A percentile compares a stretch with the other conserved stretches of the same genome.
Evolutionary conservation across 2,797 vertebrate species (phyloP).

Genomic region (Antennarius maculatus): DNA sequence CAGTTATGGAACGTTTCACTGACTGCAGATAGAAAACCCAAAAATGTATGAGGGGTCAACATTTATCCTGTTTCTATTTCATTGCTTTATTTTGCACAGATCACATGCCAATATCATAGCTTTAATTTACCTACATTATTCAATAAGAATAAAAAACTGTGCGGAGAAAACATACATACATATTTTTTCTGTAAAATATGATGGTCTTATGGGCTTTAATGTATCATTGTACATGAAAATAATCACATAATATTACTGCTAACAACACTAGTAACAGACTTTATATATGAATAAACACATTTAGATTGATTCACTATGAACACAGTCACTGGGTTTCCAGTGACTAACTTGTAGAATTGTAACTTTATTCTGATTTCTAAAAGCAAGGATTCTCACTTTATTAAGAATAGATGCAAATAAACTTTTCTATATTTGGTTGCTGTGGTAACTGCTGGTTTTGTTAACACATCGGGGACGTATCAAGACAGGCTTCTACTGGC

Average conservation of each 20-base stretch:
- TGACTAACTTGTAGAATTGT: background rate
- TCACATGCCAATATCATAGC: background rate
- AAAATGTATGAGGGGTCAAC: background rate
- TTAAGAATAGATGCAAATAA: background rate
- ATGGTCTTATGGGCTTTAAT: too few relatives aligned
- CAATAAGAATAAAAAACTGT: too few relatives aligned
- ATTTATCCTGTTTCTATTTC: background rate
- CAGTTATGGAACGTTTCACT: background rate
- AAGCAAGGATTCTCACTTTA: background rate
- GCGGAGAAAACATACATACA: too few relatives aligned
- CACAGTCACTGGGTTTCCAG: background rate
- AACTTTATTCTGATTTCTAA: background rate
- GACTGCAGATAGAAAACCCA: background rate
- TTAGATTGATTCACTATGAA: too few relatives aligned
- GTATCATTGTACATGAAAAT: too few relatives aligned
- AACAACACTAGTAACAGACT: too few relatives aligned
- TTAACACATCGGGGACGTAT: slow-evolving; percentile 54
- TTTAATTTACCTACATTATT: background rate
- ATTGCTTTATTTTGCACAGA: background rate
- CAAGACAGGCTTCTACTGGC: slow-evolving; percentile 45
- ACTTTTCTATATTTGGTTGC: slow-evolving; percentile 40
- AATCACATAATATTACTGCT: background rate
- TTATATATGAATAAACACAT: too few relatives aligned
- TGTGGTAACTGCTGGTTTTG: slow-evolving; percentile 47
- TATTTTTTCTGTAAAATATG: too few relatives aligned